These are phyloP conservation scores for Umimayanthus kanabou DNA, from an alignment of 92 coral and sea anemone genomes.

Conservation along the genomic window DNA sequence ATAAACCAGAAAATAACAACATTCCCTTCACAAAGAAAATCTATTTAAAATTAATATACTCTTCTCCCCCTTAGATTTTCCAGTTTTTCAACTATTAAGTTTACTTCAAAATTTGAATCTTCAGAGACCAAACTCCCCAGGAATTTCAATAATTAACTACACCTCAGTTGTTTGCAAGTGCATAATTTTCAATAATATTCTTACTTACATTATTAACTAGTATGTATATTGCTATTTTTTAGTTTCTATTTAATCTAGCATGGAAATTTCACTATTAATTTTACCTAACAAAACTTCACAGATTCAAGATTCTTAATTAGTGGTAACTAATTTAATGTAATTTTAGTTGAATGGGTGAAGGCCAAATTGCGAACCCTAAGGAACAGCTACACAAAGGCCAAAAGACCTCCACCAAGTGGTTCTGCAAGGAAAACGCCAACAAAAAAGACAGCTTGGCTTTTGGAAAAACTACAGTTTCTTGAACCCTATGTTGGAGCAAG, in stretches of 20 bases:
- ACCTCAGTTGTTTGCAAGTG: background rate
- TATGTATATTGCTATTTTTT: background rate
- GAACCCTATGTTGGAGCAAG: conserved; percentile 45
- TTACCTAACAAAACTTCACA: no score
- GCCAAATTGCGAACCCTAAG: conserved; percentile 34
- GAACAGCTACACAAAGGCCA: conserved; percentile 51
- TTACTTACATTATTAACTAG: background rate
- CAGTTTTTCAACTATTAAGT: background rate
- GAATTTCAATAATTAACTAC: background rate
- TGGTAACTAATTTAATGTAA: background rate
- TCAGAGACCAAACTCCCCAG: background rate
- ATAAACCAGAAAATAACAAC: no score
- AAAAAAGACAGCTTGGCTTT: conserved; percentile 45
- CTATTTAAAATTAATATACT: no score
- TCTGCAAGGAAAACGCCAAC: conserved; percentile 39
- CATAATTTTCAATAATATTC: background rate
- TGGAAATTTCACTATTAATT: conserved; percentile 2
- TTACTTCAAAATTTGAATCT: background rate
- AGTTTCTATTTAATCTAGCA: background rate
- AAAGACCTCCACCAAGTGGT: conserved; percentile 49
- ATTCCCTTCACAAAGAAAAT: no score
- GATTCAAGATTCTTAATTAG: background rate
- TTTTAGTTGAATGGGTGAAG: conserved; percentile 57
- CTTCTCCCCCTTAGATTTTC: no score
- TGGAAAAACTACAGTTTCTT: conserved; percentile 48